Conservation (phyloP, 2,113 vertebrate genomes). For the Dermatemys mawii region DNA sequence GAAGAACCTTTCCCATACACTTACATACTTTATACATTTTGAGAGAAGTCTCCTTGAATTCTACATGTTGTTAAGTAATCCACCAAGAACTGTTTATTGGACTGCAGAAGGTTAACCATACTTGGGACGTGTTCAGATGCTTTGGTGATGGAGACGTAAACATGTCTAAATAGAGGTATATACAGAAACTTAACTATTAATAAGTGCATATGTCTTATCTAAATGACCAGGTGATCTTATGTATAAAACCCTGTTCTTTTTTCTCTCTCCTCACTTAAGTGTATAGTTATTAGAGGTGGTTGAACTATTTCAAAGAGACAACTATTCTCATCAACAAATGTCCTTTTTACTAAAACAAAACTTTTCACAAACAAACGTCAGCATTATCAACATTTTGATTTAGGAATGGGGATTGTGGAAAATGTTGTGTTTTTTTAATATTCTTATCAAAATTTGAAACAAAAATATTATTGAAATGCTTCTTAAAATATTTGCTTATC, state of each 20-base stretch:
- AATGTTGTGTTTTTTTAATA: background rate
- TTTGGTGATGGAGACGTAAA: background rate
- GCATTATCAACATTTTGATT: background rate
- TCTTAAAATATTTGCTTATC: background rate
- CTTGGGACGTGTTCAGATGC: background rate
- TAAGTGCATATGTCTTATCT: background rate
- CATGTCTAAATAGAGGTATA: background rate
- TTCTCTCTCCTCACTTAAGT: background rate
- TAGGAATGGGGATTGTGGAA: background rate
- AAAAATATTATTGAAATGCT: background rate
- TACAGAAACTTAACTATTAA: background rate
- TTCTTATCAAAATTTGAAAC: background rate
- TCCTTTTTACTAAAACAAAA: background rate
- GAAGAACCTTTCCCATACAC: background rate
- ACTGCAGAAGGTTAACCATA: background rate
- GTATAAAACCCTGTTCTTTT: background rate
- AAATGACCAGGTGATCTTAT: background rate
- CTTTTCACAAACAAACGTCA: background rate
- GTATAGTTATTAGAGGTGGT: background rate
- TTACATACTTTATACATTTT: background rate
- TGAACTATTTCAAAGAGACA: background rate
- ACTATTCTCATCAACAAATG: background rate
- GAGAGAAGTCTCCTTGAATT: accelerated
- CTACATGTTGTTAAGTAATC: background rate
- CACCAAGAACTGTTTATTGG: background rate